Evolutionary conservation across 2,113 vertebrate genomes (phyloP).

Genomic region (Pontoporia blainvillei): DNA sequence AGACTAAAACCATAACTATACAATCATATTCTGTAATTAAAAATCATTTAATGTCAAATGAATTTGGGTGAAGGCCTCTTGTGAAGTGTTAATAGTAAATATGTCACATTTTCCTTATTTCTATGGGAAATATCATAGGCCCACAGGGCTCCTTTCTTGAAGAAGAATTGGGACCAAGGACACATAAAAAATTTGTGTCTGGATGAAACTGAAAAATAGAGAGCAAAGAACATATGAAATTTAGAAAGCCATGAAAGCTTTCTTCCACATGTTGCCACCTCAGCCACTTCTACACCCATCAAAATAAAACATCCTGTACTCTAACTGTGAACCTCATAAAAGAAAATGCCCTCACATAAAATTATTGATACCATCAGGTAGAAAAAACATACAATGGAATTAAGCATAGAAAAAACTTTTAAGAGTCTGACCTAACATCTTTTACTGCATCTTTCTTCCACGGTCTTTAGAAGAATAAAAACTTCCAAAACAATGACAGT

Average conservation of each 20-base stretch:
- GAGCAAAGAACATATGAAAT: background rate
- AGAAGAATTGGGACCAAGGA: conserved; percentile 2
- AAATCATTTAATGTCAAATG: conserved; percentile 22
- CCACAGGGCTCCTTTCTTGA: background rate
- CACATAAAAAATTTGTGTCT: background rate
- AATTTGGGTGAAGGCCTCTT: background rate
- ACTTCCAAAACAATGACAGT: conserved; percentile 41
- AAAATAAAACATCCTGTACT: background rate
- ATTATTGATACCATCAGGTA: background rate
- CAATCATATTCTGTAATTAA: conserved; percentile 39
- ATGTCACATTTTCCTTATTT: background rate
- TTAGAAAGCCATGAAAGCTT: background rate
- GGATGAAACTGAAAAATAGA: background rate
- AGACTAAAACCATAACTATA: background rate
- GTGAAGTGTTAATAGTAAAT: background rate
- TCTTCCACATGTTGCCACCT: background rate
- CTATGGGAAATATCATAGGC: background rate
- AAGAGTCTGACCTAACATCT: conserved; percentile 41
- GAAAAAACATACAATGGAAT: conserved; percentile 1
- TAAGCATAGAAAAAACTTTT: background rate
- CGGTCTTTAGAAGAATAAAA: conserved; percentile 22
- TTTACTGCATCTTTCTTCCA: conserved; percentile 21
- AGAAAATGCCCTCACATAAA: conserved; percentile 12
- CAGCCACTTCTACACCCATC: conserved; percentile 23
- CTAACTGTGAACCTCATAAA: background rate